Conservation (phyloP, 2,113 vertebrate genomes). For the Malurus cyaneus region DNA sequence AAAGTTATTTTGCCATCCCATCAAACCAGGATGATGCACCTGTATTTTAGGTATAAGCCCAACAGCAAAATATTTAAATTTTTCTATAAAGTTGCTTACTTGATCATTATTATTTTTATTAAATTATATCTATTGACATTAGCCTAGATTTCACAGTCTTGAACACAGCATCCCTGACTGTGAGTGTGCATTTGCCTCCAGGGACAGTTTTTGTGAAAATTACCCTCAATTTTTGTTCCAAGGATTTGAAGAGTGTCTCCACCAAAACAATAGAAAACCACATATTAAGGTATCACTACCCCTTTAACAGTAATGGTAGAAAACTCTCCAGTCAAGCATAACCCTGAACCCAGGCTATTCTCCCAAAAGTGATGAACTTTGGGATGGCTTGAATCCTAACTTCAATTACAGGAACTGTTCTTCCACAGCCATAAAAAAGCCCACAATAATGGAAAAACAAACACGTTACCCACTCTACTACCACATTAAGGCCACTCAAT, state of each 20-base stretch:
- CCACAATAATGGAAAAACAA: not conserved
- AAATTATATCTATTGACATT: not conserved
- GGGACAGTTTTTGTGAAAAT: not conserved
- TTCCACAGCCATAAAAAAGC: not conserved
- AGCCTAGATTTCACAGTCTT: not conserved
- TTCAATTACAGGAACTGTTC: not conserved
- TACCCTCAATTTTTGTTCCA: not conserved
- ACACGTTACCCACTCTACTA: fast-evolving
- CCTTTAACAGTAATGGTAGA: not conserved
- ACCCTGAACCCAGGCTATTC: not conserved
- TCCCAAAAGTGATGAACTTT: not conserved
- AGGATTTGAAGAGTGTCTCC: not conserved
- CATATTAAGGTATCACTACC: not conserved
- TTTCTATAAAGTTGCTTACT: not conserved
- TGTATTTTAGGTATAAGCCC: not conserved
- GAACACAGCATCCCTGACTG: not conserved
- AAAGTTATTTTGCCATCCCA: not conserved
- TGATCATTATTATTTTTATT: not conserved
- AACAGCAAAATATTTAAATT: not conserved
- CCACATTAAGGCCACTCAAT: not conserved
- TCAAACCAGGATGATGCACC: no score
- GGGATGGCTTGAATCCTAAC: not conserved
- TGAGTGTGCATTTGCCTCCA: not conserved
- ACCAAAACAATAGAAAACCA: not conserved
- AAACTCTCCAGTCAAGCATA: not conserved